phyloP scores from a whole-genome alignment of 2,888 invertebrate genomes.

The Thera obeliscata region DNA sequence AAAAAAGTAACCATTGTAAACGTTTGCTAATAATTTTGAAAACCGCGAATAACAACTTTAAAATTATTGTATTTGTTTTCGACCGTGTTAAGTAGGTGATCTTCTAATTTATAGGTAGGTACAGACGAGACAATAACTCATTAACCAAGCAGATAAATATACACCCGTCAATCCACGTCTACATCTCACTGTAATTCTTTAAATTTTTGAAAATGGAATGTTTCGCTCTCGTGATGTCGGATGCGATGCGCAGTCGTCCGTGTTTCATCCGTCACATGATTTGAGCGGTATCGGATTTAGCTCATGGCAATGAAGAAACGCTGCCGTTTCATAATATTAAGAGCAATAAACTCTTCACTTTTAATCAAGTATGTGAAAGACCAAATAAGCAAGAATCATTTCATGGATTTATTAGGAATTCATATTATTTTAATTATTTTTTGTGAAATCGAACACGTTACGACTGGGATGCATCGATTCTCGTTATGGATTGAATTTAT shows the following conservation, averaged over 20 bases:
- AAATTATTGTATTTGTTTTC: neutral
- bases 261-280: conserved; percentile 74
- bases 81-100: neutral
- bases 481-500: conserved; percentile 82
- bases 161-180: conserved; percentile 36
- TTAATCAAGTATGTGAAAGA: conserved; percentile 4
- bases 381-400: neutral
- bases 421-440: conserved; percentile 15
- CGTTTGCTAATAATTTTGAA: neutral
- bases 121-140: conserved; percentile 54
- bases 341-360: neutral
- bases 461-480: conserved; percentile 72
- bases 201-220: conserved; percentile 47
- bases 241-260: conserved; percentile 55
- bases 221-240: conserved; percentile 49
- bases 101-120: conserved; percentile 2
- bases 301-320: conserved; percentile 47
- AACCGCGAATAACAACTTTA: neutral
- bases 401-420: conserved; percentile 8
- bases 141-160: conserved; percentile 50
- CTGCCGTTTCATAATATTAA: neutral
- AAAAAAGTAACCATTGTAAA: neutral
- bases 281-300: conserved; percentile 70
- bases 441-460: conserved; percentile 34
- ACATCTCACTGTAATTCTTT: conserved; percentile 32